phyloP scores from a whole-genome alignment of 2,113 vertebrate species.

The Rhinolophus sinicus region DNA sequence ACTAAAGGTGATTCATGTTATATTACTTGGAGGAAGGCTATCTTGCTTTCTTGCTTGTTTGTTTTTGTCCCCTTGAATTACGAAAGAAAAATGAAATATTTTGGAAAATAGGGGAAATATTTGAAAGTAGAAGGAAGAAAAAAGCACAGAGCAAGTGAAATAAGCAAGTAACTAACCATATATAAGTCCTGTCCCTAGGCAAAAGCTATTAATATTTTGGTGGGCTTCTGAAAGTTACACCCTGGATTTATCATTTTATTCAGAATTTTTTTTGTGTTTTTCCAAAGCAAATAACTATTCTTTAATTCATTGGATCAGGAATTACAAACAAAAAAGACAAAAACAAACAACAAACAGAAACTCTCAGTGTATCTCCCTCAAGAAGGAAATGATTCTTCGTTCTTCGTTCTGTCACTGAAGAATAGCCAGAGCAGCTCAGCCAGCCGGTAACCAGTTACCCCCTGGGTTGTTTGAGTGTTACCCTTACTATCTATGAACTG shows the following conservation, averaged over 20 bases:
- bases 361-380: not conserved
- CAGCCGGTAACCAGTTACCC: not conserved
- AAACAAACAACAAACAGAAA: constrained; percentile 12
- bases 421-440: not conserved
- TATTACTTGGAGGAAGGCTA: not conserved
- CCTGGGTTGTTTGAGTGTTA: not conserved
- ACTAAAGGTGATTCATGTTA: not conserved
- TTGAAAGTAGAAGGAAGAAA: not conserved
- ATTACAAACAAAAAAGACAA: constrained; percentile 23
- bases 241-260: constrained; percentile 20
- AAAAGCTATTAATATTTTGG: constrained; percentile 44
- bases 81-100: constrained; percentile 26
- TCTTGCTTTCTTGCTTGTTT: constrained; percentile 13
- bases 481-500: not conserved
- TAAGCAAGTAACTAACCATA: not conserved
- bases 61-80: not conserved
- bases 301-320: not conserved
- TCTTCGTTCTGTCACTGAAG: not conserved
- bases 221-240: constrained; percentile 10
- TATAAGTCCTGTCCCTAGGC: not conserved
- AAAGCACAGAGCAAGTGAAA: not conserved
- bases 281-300: not conserved
- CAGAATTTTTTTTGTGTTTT: not conserved
- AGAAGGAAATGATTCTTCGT: not conserved
- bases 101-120: constrained; percentile 3